Evolutionary conservation across 2,888 invertebrate species (phyloP).

Genomic region (Taenaris catops): DNA sequence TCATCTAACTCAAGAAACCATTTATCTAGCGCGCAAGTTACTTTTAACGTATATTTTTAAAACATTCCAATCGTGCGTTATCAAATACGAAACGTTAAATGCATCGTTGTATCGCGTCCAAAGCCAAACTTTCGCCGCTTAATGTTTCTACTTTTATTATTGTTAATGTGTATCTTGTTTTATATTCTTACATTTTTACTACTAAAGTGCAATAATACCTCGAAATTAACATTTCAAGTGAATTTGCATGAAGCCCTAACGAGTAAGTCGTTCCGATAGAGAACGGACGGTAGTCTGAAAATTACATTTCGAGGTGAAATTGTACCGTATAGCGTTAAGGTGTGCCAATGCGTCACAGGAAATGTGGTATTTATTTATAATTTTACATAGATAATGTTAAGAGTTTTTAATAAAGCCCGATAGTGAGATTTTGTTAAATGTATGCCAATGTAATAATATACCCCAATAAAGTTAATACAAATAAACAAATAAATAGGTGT

Average conservation of each 20-base stretch:
- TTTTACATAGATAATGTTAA: slow-evolving; percentile 60
- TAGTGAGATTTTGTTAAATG: slow-evolving; percentile 44
- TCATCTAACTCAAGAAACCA: too few species aligned
- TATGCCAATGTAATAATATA: slow-evolving; percentile 29
- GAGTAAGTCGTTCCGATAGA: too few species aligned
- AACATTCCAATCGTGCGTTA: slow-evolving; percentile 11
- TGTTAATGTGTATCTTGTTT: slow-evolving; percentile 29
- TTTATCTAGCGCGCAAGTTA: too few species aligned
- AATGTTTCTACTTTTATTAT: slow-evolving; percentile 29
- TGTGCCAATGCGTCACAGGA: slow-evolving; percentile 59
- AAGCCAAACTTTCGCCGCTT: slow-evolving; percentile 26
- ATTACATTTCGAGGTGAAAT: slow-evolving; percentile 2
- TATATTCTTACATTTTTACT: slow-evolving; percentile 17
- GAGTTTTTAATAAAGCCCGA: slow-evolving; percentile 62
- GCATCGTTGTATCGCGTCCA: slow-evolving; percentile 44
- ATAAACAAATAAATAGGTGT: slow-evolving; percentile 17
- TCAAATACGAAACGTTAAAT: too few species aligned
- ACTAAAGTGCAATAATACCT: slow-evolving; percentile 6
- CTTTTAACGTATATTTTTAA: too few species aligned
- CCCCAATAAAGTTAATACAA: slow-evolving; percentile 22
- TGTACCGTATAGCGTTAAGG: background rate
- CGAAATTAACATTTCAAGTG: too few species aligned
- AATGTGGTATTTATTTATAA: slow-evolving; percentile 60
- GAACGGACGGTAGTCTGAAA: too few species aligned
- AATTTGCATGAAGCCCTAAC: too few species aligned